phyloP scores from a whole-genome alignment of 2,113 vertebrate genomes.

The Sciurus niger region DNA sequence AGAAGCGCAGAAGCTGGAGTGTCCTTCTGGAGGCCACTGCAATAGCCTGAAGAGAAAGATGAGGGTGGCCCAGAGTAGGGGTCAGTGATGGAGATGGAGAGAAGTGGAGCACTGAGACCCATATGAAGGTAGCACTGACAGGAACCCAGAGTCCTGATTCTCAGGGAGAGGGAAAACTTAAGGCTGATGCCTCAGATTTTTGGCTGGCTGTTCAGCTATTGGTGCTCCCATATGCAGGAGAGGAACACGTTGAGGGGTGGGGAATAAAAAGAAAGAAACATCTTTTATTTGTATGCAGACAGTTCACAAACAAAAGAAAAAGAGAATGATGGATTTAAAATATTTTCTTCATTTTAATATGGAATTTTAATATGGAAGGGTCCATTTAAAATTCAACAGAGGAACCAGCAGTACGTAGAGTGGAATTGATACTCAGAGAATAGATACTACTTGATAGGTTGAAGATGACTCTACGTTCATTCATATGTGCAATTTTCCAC shows the following conservation, averaged over 20 bases:
- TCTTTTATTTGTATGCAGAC: background rate
- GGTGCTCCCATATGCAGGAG: background rate
- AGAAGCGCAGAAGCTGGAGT: background rate
- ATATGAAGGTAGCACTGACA: background rate
- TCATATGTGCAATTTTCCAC: background rate
- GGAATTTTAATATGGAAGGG: background rate
- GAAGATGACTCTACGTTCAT: slow-evolving; percentile 2
- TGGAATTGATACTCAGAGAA: slow-evolving; percentile 21
- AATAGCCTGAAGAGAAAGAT: background rate
- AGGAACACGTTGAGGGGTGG: background rate
- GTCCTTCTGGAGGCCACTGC: too few relatives aligned
- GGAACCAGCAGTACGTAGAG: background rate
- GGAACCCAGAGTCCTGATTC: background rate
- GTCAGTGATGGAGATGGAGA: background rate
- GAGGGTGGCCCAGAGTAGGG: rapidly evolving
- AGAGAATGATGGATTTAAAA: background rate
- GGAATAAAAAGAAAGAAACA: background rate
- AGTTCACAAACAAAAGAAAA: slow-evolving; percentile 41
- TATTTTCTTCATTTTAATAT: background rate
- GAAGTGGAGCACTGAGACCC: background rate
- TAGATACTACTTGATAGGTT: background rate
- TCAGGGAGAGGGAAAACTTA: background rate
- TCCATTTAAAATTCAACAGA: background rate
- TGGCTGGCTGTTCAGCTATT: background rate
- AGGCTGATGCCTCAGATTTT: background rate